A percentile compares a stretch with the other conserved stretches of the same genome.
phyloP scores from a whole-genome alignment of 64 coral and sea anemone species.

The Montipora efflorescens region DNA sequence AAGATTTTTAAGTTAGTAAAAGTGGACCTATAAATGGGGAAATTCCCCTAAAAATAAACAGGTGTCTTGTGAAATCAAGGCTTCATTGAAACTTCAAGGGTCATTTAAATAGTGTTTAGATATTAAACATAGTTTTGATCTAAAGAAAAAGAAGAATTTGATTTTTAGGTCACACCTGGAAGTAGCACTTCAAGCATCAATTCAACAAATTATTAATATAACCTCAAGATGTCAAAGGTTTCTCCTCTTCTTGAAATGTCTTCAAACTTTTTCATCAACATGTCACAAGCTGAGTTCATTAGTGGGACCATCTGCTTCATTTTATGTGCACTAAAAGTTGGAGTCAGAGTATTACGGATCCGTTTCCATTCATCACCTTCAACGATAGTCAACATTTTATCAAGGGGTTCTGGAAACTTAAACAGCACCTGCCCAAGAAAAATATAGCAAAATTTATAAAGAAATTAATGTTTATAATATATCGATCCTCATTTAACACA shows the following conservation, averaged over 20 bases:
- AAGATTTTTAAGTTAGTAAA: no score
- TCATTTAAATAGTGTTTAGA: no score
- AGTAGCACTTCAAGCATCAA: background rate
- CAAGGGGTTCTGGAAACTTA: conserved; percentile 34
- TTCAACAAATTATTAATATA: background rate
- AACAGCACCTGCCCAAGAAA: conserved; percentile 6
- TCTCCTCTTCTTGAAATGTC: conserved; percentile 13
- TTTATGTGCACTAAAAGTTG: conserved; percentile 65
- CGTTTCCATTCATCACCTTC: conserved; percentile 58
- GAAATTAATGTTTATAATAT: no score
- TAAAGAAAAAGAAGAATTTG: no score
- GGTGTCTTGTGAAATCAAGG: no score
- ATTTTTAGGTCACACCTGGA: no score
- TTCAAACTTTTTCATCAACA: conserved; percentile 55
- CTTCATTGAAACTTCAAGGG: no score
- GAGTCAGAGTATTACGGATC: conserved; percentile 64
- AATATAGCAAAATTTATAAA: background rate
- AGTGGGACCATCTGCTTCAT: conserved; percentile 58
- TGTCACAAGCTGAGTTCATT: conserved; percentile 67
- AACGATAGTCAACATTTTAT: conserved; percentile 18
- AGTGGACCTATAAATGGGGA: no score
- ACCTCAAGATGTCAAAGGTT: conserved; percentile 67
- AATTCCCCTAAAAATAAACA: no score
- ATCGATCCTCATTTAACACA: no score
- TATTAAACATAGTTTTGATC: no score